Conservation (phyloP, 2,113 vertebrate genomes). For the Otocyon megalotis region DNA sequence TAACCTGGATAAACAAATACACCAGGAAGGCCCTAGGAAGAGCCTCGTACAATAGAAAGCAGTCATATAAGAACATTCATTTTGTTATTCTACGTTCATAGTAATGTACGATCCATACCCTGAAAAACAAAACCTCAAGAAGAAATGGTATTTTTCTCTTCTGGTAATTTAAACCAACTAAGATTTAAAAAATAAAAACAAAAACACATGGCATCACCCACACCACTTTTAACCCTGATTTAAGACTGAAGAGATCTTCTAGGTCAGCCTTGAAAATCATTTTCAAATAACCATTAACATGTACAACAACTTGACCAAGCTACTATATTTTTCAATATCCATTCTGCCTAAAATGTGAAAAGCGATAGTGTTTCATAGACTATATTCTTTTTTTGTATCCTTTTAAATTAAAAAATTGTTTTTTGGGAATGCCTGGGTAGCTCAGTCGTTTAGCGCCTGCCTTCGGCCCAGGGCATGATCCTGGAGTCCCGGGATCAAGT, state of each 20-base stretch:
- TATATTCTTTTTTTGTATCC: not conserved
- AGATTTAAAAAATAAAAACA: not conserved
- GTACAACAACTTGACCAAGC: slow-evolving; percentile 14
- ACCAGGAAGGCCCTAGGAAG: not conserved
- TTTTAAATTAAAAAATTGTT: not conserved
- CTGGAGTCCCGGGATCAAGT: no score
- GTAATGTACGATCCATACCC: slow-evolving; percentile 13
- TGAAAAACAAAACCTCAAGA: slow-evolving; percentile 36
- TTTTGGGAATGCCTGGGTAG: not conserved
- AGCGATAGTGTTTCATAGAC: not conserved
- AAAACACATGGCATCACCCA: not conserved
- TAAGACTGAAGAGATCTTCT: slow-evolving; percentile 15
- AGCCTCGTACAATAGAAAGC: not conserved
- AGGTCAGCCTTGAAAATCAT: slow-evolving; percentile 37
- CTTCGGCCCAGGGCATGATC: no score
- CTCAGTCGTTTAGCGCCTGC: no score
- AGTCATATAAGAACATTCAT: slow-evolving; percentile 14
- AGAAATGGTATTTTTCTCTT: slow-evolving; percentile 27
- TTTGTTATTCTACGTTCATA: slow-evolving; percentile 18
- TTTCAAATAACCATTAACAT: slow-evolving; percentile 27
- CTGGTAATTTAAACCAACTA: slow-evolving; percentile 10
- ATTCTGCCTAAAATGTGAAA: slow-evolving; percentile 30
- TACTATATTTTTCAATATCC: slow-evolving; percentile 29
- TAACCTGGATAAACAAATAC: slow-evolving; percentile 28
- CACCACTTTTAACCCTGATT: slow-evolving; percentile 1